Evolutionary conservation across 2,888 invertebrate genomes (phyloP).

Genomic region (Lithophane ornitopus): DNA sequence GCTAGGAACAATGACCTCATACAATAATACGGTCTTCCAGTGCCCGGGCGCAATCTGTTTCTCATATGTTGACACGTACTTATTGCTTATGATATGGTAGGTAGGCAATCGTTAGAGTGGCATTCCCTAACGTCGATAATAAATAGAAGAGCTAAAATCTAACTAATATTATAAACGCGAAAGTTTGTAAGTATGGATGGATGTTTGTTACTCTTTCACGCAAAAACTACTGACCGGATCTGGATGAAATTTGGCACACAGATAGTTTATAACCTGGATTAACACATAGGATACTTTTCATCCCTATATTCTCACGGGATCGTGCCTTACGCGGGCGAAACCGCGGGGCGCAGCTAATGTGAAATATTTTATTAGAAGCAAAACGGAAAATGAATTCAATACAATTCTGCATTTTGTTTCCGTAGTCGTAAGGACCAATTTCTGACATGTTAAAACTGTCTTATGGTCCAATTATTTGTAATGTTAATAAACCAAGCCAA

Average conservation of each 20-base stretch:
- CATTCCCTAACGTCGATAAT: background rate
- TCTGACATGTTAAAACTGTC: background rate
- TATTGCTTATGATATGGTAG: constrained; percentile 44
- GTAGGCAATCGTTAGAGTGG: constrained; percentile 37
- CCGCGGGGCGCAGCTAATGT: too few relatives aligned
- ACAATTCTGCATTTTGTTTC: constrained; percentile 10
- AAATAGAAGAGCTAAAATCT: background rate
- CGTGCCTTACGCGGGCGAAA: too few relatives aligned
- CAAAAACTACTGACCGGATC: too few relatives aligned
- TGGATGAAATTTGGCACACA: too few relatives aligned
- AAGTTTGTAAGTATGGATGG: too few relatives aligned
- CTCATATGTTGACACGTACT: constrained; percentile 71
- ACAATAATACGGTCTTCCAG: constrained; percentile 79
- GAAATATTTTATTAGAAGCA: too few relatives aligned
- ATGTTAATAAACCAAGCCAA: background rate
- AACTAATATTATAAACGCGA: too few relatives aligned
- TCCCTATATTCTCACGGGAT: too few relatives aligned
- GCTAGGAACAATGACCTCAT: constrained; percentile 87
- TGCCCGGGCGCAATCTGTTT: constrained; percentile 78
- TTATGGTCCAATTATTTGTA: constrained; percentile 5
- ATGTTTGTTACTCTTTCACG: too few relatives aligned
- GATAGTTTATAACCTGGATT: too few relatives aligned
- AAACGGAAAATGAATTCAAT: background rate
- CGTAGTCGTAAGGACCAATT: background rate
- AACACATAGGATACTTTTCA: too few relatives aligned